Evolutionary conservation across 2,888 invertebrate species (phyloP), one percentile per base, ranked within the genome.

Genomic region (Tridacna gigas): DNA sequence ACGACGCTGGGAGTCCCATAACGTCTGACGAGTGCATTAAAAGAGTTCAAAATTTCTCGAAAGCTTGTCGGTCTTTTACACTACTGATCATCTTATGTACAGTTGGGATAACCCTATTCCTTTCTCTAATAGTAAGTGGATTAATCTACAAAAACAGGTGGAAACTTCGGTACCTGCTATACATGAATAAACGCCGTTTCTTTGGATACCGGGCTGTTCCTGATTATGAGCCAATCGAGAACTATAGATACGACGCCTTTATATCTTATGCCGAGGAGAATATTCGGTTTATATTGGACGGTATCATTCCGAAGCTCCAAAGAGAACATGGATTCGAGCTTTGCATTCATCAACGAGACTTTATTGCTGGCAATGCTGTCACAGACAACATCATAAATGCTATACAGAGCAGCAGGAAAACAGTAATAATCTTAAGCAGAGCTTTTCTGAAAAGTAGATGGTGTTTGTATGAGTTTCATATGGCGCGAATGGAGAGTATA

Each of bases 391-490:
- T 91, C 25, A 63, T 84, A 13, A 73, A 85, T 12, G 89, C 90
- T 4, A 88, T 91, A 4, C 47, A 80, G 60, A 80, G 76, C 26
- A 91, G 91, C 63, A 85, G 80, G 66, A 89, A 89, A 65, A 90
- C 89, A 0, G 75, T 91, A 3, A 81, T 86, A 60, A 25, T 91
- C 13, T 37, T 91, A 15, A 85, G 89, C 11, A 67, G 74, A n/a
- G 75, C 61, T 12, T 91, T 89, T 73, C 28, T 90, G 11, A 22
- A 74, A 9, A 89, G 89, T 66, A 77, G 86, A n/a, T 90, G 86
- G 83, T 91, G 91, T 75, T 77, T 89, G 73, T 90, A 88, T 65
- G 91, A 91, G 79, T 87, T 91, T 22, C 83, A 89, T 25, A 89
- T 89, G 82, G 89, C 90, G 0, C 48, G 84, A 66, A 85, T 89